phyloP scores from a whole-genome alignment of 2,888 invertebrate species.

The Margaritifera margaritifera region DNA sequence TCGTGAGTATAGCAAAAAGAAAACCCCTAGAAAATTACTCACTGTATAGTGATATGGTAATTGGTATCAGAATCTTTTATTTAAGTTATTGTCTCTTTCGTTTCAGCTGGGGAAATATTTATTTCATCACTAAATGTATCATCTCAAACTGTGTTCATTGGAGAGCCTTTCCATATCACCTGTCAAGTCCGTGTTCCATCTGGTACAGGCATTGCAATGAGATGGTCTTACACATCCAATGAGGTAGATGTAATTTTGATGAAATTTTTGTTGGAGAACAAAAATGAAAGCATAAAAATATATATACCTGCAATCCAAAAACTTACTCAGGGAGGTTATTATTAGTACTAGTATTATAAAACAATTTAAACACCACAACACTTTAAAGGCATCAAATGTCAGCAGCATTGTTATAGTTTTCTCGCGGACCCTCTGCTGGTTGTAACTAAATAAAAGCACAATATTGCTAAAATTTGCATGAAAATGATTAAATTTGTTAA shows the following conservation, averaged over 20 bases:
- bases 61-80: no score
- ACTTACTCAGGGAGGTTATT: neutral
- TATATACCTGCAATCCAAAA: neutral
- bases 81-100: no score
- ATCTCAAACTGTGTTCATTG: conserved; percentile 8
- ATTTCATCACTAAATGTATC: no score
- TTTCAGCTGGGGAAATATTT: no score
- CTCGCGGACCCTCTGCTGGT: neutral
- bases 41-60: no score
- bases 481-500: no score
- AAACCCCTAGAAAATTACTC: no score
- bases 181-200: conserved; percentile 44
- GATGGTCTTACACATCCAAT: conserved; percentile 36
- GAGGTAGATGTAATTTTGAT: conserved; percentile 28
- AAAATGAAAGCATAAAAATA: neutral
- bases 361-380: neutral
- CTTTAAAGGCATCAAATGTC: neutral
- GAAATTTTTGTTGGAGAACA: neutral
- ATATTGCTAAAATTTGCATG: no score
- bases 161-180: conserved; percentile 38
- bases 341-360: no score
- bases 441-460: no score
- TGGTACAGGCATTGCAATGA: conserved; percentile 23
- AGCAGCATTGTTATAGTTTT: neutral
- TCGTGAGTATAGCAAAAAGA: no score